Percentiles rank a stretch among this genome's conserved stretches.
These are phyloP conservation scores for Nothocercus julius DNA, from an alignment of 2,113 vertebrate genomes.

Conservation along the genomic window DNA sequence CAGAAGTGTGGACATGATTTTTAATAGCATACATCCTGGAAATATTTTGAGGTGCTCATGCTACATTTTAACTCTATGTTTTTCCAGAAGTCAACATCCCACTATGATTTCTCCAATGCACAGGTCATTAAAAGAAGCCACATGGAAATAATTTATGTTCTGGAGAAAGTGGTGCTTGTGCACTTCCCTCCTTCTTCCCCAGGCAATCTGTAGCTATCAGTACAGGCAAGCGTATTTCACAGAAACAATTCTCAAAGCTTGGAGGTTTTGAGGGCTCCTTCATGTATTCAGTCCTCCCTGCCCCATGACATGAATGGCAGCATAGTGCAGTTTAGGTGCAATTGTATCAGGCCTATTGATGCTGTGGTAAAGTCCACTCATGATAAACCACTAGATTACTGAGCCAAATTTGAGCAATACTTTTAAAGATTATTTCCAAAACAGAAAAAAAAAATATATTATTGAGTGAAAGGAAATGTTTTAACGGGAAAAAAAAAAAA, in stretches of 20 bases:
- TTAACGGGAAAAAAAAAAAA: neutral
- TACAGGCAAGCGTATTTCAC: neutral
- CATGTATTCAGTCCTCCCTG: too few relatives aligned
- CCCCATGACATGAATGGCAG: too few relatives aligned
- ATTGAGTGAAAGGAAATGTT: neutral
- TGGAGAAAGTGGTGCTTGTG: neutral
- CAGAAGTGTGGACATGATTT: neutral
- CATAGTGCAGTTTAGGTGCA: too few relatives aligned
- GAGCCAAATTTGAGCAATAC: neutral
- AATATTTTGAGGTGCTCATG: neutral
- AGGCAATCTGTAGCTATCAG: neutral
- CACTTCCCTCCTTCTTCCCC: neutral
- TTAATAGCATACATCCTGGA: neutral
- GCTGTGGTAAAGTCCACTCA: neutral
- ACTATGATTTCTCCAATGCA: neutral
- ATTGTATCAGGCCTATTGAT: too few relatives aligned
- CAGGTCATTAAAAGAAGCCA: neutral
- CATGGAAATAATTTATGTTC: neutral
- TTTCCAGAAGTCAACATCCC: neutral
- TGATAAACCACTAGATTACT: neutral
- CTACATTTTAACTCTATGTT: neutral
- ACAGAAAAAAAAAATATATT: neutral
- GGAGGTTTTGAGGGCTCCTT: neutral
- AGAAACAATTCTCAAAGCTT: neutral
- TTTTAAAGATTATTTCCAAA: neutral